phyloP scores from a whole-genome alignment of 1,140 invertebrate genomes.

The Protaetia brevitarsis region DNA sequence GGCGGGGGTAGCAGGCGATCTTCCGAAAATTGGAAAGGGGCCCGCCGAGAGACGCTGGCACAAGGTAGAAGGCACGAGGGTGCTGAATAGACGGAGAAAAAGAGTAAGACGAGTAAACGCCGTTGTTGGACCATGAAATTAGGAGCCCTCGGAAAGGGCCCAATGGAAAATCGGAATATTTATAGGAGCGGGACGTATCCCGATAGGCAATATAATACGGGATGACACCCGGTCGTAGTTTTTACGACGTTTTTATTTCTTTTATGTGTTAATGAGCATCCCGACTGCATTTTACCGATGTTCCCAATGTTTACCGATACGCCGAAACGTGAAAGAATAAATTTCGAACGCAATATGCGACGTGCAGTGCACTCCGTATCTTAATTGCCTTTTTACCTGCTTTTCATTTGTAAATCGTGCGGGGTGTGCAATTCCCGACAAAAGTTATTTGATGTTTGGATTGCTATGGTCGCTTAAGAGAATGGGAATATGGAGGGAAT shows the following conservation, averaged over 20 bases:
- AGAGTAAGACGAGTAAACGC: constrained; percentile 25
- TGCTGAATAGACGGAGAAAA: constrained; percentile 17
- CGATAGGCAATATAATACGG: constrained; percentile 26
- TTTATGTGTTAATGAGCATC: constrained; percentile 34
- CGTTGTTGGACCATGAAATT: constrained; percentile 46
- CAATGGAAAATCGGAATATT: constrained; percentile 40
- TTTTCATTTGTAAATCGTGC: too few relatives aligned
- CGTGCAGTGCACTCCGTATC: background rate
- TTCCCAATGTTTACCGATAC: constrained; percentile 16
- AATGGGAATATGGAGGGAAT: too few relatives aligned
- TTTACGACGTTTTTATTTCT: constrained; percentile 30
- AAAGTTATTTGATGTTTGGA: too few relatives aligned
- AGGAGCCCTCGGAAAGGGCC: constrained; percentile 36
- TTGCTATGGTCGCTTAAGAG: too few relatives aligned
- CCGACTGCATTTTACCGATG: constrained; percentile 24
- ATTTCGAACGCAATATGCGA: background rate
- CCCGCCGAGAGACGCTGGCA: constrained; percentile 27
- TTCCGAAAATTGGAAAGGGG: constrained; percentile 39
- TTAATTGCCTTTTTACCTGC: too few relatives aligned
- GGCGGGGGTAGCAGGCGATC: background rate
- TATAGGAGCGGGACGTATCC: constrained; percentile 30
- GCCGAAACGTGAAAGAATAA: too few relatives aligned
- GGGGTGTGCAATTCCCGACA: too few relatives aligned
- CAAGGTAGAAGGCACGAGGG: constrained; percentile 2
- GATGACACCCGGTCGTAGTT: constrained; percentile 30